Percentiles rank a stretch among this genome's conserved stretches.
phyloP scores from a whole-genome alignment of 2,797 vertebrate genomes.

The Pachyuromys duprasi region DNA sequence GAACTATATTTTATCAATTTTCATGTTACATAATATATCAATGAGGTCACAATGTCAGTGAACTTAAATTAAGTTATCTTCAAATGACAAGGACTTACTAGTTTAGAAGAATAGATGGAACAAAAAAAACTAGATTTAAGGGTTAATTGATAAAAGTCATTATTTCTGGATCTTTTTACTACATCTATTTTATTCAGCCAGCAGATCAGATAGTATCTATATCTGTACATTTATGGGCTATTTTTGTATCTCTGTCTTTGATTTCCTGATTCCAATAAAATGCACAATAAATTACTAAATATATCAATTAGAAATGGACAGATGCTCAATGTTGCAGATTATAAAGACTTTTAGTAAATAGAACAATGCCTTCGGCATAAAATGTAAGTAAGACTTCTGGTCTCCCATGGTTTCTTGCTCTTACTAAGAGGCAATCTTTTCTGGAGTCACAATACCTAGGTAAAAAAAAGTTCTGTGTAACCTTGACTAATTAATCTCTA shows the following conservation, averaged over 20 bases:
- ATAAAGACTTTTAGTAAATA: conserved; percentile 5
- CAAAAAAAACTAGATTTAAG: not conserved
- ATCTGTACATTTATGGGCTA: not conserved
- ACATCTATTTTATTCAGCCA: conserved; percentile 21
- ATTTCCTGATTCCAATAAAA: conserved; percentile 42
- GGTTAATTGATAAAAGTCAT: conserved; percentile 56
- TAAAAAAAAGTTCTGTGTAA: not conserved
- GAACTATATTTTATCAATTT: conserved; percentile 44
- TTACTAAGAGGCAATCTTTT: not conserved
- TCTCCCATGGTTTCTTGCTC: not conserved
- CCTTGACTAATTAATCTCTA: not conserved
- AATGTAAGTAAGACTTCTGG: not conserved
- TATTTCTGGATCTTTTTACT: conserved; percentile 22
- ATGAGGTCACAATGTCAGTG: conserved; percentile 15
- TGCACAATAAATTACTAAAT: conserved; percentile 42
- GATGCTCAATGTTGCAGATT: conserved; percentile 1
- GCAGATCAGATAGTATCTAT: not conserved
- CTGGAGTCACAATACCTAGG: not conserved
- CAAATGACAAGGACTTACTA: conserved; percentile 40
- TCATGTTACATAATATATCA: not conserved
- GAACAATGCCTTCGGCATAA: not conserved
- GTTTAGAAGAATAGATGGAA: conserved; percentile 39
- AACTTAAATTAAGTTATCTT: not conserved
- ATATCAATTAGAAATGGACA: not conserved
- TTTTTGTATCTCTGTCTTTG: conserved; percentile 46